Evolutionary conservation across 2,113 vertebrate species (phyloP).

Genomic region (Aplodontia rufa): DNA sequence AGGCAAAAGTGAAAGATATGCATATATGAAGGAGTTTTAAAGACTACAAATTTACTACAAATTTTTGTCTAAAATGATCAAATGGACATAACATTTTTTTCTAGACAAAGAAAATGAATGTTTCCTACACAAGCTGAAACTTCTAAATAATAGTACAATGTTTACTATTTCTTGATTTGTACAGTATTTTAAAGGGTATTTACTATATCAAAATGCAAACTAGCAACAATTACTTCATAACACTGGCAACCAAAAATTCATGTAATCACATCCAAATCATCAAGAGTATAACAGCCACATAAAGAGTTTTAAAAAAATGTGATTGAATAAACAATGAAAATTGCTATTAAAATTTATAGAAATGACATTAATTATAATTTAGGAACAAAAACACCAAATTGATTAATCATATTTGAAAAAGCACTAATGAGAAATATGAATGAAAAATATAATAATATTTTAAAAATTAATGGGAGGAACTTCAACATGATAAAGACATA

Average conservation of each 20-base stretch:
- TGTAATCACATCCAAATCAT: background rate
- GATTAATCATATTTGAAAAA: background rate
- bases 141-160: background rate
- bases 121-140: background rate
- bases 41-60: too few species aligned
- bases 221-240: background rate
- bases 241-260: background rate
- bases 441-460: background rate
- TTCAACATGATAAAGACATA: background rate
- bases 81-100: background rate
- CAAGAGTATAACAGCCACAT: background rate
- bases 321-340: background rate
- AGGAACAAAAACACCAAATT: background rate
- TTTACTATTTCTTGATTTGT: background rate
- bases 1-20: background rate
- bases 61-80: background rate
- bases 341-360: background rate
- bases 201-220: slow-evolving; percentile 14
- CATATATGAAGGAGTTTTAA: too few species aligned
- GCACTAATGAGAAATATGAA: background rate
- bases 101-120: background rate
- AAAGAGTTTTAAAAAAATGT: background rate
- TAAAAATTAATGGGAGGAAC: background rate
- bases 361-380: background rate
- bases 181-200: background rate